A percentile compares a stretch with the other conserved stretches of the same genome.
phyloP scores from a whole-genome alignment of 1,140 invertebrate genomes.

The Calephelis nemesis region DNA sequence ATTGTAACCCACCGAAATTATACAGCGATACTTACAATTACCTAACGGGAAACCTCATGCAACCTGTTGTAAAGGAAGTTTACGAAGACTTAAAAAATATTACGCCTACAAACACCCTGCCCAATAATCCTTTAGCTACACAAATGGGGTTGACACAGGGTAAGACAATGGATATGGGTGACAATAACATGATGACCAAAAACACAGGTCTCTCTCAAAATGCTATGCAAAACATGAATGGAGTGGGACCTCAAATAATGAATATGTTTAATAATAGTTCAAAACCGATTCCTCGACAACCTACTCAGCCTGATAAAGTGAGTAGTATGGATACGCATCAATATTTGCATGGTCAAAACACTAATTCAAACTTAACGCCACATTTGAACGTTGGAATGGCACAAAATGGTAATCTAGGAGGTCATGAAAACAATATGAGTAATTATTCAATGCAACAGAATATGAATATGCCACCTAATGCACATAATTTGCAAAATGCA shows the following conservation, averaged over 20 bases:
- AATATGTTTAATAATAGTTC: constrained; percentile 46
- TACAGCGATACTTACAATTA: constrained; percentile 63
- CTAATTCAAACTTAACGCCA: not conserved
- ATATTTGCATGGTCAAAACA: constrained; percentile 36
- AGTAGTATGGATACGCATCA: constrained; percentile 37
- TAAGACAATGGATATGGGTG: not conserved
- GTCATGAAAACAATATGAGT: constrained; percentile 11
- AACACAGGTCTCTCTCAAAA: constrained; percentile 1
- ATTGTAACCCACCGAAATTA: constrained; percentile 56
- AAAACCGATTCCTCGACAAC: constrained; percentile 20
- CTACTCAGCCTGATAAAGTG: constrained; percentile 27
- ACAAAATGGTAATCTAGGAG: constrained; percentile 17
- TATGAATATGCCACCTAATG: not conserved
- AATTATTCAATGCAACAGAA: too few species aligned
- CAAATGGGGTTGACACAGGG: constrained; percentile 41
- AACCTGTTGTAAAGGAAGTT: constrained; percentile 63
- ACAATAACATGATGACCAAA: constrained; percentile 7
- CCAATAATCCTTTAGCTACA: constrained; percentile 47
- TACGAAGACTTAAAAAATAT: constrained; percentile 63
- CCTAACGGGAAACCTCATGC: constrained; percentile 59
- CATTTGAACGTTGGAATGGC: not conserved
- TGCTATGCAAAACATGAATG: constrained; percentile 32
- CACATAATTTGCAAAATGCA: not conserved
- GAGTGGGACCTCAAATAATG: constrained; percentile 55
- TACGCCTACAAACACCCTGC: constrained; percentile 53